These are phyloP conservation scores for Heliconius nattereri DNA, from an alignment of 1,140 invertebrate species.

Conservation along the genomic window DNA sequence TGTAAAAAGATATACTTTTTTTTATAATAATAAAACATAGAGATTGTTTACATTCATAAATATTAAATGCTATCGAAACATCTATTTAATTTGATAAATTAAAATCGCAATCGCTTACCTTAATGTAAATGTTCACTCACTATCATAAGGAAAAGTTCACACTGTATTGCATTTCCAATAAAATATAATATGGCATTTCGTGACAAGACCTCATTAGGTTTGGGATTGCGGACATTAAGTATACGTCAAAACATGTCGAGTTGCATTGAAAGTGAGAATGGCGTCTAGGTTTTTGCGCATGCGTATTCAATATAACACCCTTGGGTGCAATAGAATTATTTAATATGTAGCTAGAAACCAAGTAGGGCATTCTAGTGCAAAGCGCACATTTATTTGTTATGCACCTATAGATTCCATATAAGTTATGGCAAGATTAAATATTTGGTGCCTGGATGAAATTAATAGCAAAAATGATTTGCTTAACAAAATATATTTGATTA, in stretches of 20 bases:
- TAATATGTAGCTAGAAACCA: constrained; percentile 27
- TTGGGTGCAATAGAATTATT: constrained; percentile 52
- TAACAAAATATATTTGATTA: background rate
- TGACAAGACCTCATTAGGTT: constrained; percentile 77
- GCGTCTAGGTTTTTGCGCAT: constrained; percentile 72
- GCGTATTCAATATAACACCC: constrained; percentile 52
- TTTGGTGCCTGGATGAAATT: constrained; percentile 15
- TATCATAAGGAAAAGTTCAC: constrained; percentile 74
- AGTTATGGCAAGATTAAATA: background rate
- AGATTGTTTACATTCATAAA: constrained; percentile 19
- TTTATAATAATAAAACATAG: constrained; percentile 1
- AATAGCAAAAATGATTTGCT: constrained; percentile 19
- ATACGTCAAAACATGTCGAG: constrained; percentile 73
- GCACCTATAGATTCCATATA: background rate
- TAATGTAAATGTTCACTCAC: constrained; percentile 52
- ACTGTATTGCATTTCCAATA: constrained; percentile 65
- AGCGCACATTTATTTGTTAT: constrained; percentile 5
- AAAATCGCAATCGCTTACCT: constrained; percentile 53
- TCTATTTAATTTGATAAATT: background rate
- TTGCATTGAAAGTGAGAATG: constrained; percentile 70
- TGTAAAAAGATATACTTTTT: background rate
- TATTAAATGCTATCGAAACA: background rate
- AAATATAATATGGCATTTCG: constrained; percentile 62
- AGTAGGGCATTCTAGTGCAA: background rate
- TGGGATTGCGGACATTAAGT: constrained; percentile 56